Base-by-base conservation (phyloP, 2,797 vertebrate species). In the Thripadectes ignobilis region DNA sequence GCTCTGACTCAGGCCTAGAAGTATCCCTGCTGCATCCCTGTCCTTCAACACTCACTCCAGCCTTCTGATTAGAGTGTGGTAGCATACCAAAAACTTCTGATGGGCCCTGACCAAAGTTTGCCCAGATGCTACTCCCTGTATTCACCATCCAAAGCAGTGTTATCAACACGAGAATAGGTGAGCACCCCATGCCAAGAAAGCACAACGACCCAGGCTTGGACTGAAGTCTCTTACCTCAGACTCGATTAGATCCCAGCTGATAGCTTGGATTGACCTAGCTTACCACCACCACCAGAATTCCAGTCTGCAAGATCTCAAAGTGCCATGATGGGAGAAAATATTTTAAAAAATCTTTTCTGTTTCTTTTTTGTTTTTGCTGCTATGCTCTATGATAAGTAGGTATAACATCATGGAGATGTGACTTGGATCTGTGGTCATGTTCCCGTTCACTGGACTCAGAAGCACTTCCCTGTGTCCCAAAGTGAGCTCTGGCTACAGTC, bases 171-270 rank as follows among this genome's bases (percentile, higher is more conserved):
- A 75, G 16, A 84, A 52, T 7, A 24, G 38, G 34, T 72, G 69
- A 89, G 32, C 32, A 84, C 38, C 38, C 20, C 45, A 30, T 2
- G 0, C 34, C 54, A 59, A 75, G 58, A 61, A 84, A 81, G 66
- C 41, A 68, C 0, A 0, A 36, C 24, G 52, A 85, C 39, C 21
- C 9, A n/a, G 48, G 15, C 38, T 61, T 58, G 34, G 55, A 52
- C 38, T 62, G 3, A 3, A 38, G 41, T 52, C 20, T 74, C 49
- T 45, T 86, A 15, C n/a, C 20, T 88, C 54, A 61, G 75, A 57
- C 32, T 73, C 38, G 8, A 43, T 81, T 68, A 85, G 62, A 82
- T 82, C 27, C 49, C 46, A 57, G 43, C 0, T 80, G 43, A 55
- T 41, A 83, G 43, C 45, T 72, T 62, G 29, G 38, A 38, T 38